Evolutionary conservation across 2,113 vertebrate species (phyloP).

Genomic region (Lophura nycthemera): DNA sequence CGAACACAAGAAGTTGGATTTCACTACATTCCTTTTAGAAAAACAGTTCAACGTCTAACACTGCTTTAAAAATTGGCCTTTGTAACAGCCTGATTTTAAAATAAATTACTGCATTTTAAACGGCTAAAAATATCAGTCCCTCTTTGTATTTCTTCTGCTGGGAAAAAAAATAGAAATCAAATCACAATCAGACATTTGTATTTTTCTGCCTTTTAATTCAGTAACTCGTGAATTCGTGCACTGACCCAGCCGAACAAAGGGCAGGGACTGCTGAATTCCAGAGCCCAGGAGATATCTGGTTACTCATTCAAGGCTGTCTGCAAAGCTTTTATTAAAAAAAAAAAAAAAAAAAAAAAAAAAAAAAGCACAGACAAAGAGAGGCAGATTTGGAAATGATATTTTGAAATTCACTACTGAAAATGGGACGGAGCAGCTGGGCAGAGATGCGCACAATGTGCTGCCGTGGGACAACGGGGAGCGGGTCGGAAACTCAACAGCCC

Average conservation of each 20-base stretch:
- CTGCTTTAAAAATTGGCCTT: neutral
- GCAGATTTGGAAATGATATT: conserved; percentile 13
- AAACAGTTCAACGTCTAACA: neutral
- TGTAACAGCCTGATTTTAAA: conserved; percentile 2
- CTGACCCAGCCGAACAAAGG: conserved; percentile 46
- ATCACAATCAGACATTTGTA: conserved; percentile 10
- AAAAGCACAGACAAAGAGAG: neutral
- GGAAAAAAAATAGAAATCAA: neutral
- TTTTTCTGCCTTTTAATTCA: conserved; percentile 42
- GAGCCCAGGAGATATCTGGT: conserved; percentile 50
- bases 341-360: neutral
- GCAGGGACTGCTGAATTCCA: conserved; percentile 61
- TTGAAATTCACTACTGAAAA: conserved; percentile 14
- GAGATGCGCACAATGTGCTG: neutral
- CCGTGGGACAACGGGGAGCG: neutral
- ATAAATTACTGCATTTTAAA: conserved; percentile 15
- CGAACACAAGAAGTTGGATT: neutral
- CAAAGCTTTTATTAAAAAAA: conserved; percentile 3
- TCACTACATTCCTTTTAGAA: neutral
- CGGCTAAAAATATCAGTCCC: neutral
- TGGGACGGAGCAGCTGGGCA: neutral
- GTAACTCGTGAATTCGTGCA: conserved; percentile 64
- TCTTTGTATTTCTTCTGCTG: neutral
- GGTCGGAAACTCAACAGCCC: conserved; percentile 28
- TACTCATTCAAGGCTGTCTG: conserved; percentile 55